phyloP scores from a whole-genome alignment of 2,797 vertebrate species.

The Onychomys torridus region DNA sequence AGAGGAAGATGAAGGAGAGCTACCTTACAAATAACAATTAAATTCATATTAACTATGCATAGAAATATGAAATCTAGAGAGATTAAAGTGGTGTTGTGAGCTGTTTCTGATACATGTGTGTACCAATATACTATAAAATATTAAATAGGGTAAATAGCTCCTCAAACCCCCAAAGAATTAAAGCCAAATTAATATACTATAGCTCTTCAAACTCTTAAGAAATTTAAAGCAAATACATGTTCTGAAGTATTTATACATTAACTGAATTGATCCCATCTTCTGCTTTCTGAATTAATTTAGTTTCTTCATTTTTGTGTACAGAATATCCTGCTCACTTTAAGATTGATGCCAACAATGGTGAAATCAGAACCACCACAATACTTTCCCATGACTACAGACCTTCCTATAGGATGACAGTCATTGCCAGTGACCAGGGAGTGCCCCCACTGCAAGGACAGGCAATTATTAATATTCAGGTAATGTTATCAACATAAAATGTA shows the following conservation, averaged over 20 bases:
- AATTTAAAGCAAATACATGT: neutral
- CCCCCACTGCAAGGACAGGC: constrained; percentile 88
- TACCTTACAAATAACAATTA: neutral
- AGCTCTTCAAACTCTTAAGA: neutral
- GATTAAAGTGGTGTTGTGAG: neutral
- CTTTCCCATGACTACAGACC: constrained; percentile 86
- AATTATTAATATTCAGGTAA: constrained; percentile 92
- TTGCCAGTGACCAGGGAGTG: constrained; percentile 90
- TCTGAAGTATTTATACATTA: neutral
- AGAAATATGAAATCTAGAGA: neutral
- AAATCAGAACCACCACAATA: constrained; percentile 89
- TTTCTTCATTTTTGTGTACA: constrained; percentile 47
- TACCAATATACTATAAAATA: neutral
- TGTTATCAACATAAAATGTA: neutral
- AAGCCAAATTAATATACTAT: neutral
- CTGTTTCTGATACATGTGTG: neutral
- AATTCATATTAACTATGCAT: neutral
- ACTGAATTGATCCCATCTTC: neutral
- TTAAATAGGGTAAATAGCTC: neutral
- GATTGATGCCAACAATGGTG: constrained; percentile 92
- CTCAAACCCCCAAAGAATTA: neutral
- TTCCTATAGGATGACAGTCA: constrained; percentile 89
- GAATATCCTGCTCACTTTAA: constrained; percentile 89
- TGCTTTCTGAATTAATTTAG: neutral
- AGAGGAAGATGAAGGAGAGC: neutral